Evolutionary conservation across 1,140 invertebrate species (phyloP).

Genomic region (Berghia stephanieae): DNA sequence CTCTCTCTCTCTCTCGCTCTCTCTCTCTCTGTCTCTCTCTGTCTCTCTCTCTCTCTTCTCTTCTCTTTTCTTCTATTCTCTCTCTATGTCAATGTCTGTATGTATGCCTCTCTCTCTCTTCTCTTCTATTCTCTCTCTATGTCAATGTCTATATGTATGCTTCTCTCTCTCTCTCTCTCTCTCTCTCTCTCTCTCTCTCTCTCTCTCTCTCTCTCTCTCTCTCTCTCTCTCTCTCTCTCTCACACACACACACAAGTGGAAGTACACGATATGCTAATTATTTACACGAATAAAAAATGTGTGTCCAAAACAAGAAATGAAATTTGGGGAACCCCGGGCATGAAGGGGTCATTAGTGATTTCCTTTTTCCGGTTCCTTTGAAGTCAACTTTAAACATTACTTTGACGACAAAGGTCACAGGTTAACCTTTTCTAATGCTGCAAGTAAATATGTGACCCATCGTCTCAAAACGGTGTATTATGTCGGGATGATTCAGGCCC

Average conservation of each 20-base stretch:
- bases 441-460: too few species aligned
- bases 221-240: not conserved
- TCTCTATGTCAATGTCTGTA: not conserved
- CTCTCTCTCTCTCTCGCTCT: too few species aligned
- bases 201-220: not conserved
- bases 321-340: too few species aligned
- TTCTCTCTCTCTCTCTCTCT: not conserved
- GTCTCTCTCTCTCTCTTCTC: conserved; percentile 7
- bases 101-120: not conserved
- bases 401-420: not conserved
- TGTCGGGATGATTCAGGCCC: too few species aligned
- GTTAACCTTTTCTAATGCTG: not conserved
- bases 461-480: too few species aligned
- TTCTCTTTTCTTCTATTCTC: not conserved
- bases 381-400: not conserved
- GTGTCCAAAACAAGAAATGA: too few species aligned
- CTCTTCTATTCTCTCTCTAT: not conserved
- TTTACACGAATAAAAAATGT: not conserved
- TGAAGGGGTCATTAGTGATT: too few species aligned
- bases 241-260: not conserved
- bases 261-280: not conserved
- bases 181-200: not conserved
- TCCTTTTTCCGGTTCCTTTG: too few species aligned
- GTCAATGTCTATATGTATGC: not conserved
- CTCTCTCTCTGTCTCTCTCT: too few species aligned